Evolutionary conservation across 1,140 invertebrate genomes (phyloP).

Genomic region (Anoplolepis gracilipes): DNA sequence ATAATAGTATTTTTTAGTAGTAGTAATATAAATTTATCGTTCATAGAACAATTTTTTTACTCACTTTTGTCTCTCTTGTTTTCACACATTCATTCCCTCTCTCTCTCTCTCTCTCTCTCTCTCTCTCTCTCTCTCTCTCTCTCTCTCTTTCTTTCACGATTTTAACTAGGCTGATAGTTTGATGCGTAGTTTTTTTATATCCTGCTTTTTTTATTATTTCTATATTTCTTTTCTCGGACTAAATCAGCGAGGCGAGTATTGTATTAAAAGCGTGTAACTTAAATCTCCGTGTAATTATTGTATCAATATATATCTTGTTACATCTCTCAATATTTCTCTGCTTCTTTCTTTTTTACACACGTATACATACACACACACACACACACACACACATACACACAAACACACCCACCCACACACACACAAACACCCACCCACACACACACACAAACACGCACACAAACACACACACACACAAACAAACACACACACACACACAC

Average conservation of each 20-base stretch:
- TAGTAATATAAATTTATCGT: slow-evolving; percentile 76
- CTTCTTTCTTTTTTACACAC: not conserved
- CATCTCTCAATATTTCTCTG: slow-evolving; percentile 4
- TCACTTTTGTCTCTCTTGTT: slow-evolving; percentile 34
- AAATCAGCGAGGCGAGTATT: slow-evolving; percentile 78
- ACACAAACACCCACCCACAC: too few species aligned
- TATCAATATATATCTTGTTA: slow-evolving; percentile 55
- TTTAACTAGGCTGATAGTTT: slow-evolving; percentile 76
- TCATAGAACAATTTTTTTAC: slow-evolving; percentile 53
- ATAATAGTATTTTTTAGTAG: slow-evolving; percentile 71
- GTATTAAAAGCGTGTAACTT: slow-evolving; percentile 78
- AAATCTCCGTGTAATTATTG: slow-evolving; percentile 75
- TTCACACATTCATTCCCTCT: slow-evolving; percentile 1
- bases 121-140: not conserved
- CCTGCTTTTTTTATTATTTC: slow-evolving; percentile 40
- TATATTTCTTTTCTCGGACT: slow-evolving; percentile 67
- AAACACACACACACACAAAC: too few species aligned
- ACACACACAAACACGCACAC: too few species aligned
- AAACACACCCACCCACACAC: too few species aligned
- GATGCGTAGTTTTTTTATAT: slow-evolving; percentile 57
- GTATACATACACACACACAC: not conserved
- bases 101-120: not conserved
- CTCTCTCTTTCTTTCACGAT: slow-evolving; percentile 39
- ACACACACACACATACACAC: not conserved
- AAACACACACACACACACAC: too few species aligned